Evolutionary conservation across 1,140 invertebrate genomes (phyloP), one percentile per base, ranked within the genome.

Genomic region (Ylistrum balloti): DNA sequence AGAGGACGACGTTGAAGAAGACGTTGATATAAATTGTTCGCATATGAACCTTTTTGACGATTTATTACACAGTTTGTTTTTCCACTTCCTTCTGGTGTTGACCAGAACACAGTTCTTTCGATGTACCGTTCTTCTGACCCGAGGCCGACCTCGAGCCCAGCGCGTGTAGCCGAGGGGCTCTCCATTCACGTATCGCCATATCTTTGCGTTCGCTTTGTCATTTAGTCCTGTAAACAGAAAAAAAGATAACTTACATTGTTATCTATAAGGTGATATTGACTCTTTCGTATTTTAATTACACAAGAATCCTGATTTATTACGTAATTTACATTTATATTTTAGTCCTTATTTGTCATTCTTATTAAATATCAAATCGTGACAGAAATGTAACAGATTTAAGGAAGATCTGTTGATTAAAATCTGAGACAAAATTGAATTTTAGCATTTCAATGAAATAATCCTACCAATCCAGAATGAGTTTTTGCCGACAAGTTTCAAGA

Each of bases 381-480:
- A 88, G 11, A 10, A 35, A n/a, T 28, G n/a, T 88, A 20, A 33
- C 22, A 86, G 13, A 34, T 3, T 45, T 15, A 17, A n/a, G 41
- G 22, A 5, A 28, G 56, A n/a, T 28, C n/a, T 3, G 41, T 45
- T n/a, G n/a, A n/a, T n/a, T n/a, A n/a, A n/a, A n/a, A n/a, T n/a
- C n/a, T n/a, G n/a, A n/a, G n/a, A n/a, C n/a, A n/a, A n/a, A n/a
- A n/a, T n/a, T n/a, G n/a, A n/a, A n/a, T n/a, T n/a, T n/a, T n/a
- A n/a, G n/a, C n/a, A 17, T 13, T 15, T 45, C 22, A 89, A 33
- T 33, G 28, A 88, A 86, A 17, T 20, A 20, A 33, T 89, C 93
- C 93, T 88, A 96, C 95, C 95, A 28, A 96, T 95, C 95, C 95
- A 96, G 90, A 95, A 96, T 11, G 94, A 92, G 38, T 95, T 95